Percentiles rank a stretch among this genome's conserved stretches.
Conservation (phyloP, 2,888 invertebrate genomes). For the Adelognathus sp. region DNA sequence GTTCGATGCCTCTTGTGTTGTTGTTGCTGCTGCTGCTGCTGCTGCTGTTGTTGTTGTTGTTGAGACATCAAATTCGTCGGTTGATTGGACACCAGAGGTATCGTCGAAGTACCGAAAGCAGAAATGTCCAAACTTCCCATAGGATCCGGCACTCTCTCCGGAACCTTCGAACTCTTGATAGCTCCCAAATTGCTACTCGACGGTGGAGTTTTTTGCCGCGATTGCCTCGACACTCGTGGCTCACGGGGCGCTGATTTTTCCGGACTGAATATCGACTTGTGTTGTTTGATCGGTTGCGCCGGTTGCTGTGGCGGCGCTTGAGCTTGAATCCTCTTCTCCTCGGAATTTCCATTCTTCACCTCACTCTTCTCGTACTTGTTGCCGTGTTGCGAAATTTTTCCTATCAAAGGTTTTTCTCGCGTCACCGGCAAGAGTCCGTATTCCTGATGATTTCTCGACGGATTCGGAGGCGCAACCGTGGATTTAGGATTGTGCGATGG, state of each 20-base stretch:
- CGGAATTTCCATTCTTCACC: constrained; percentile 69
- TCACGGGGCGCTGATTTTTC: constrained; percentile 84
- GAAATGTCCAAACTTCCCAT: constrained; percentile 65
- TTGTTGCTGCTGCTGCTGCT: constrained; percentile 33
- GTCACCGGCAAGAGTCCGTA: constrained; percentile 15
- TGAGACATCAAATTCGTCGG: constrained; percentile 1
- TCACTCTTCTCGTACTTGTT: constrained; percentile 64
- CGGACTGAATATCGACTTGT: constrained; percentile 85
- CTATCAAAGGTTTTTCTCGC: constrained; percentile 30
- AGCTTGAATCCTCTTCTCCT: background rate
- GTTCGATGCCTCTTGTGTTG: constrained; percentile 70
- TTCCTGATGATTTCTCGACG: constrained; percentile 49
- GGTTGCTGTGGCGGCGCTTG: constrained; percentile 62
- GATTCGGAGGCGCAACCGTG: constrained; percentile 24
- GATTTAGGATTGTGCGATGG: constrained; percentile 70
- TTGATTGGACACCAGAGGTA: background rate
- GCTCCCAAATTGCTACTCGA: constrained; percentile 63
- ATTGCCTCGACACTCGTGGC: constrained; percentile 81
- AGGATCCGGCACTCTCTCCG: constrained; percentile 56
- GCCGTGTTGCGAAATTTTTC: constrained; percentile 5
- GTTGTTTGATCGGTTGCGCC: constrained; percentile 68
- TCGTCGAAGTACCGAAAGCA: constrained; percentile 59
- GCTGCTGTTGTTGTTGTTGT: constrained; percentile 30
- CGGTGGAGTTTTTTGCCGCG: constrained; percentile 83
- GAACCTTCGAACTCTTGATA: constrained; percentile 45